These are phyloP conservation scores for Molorchus minor DNA, from an alignment of 2,888 invertebrate species.

Conservation along the genomic window DNA sequence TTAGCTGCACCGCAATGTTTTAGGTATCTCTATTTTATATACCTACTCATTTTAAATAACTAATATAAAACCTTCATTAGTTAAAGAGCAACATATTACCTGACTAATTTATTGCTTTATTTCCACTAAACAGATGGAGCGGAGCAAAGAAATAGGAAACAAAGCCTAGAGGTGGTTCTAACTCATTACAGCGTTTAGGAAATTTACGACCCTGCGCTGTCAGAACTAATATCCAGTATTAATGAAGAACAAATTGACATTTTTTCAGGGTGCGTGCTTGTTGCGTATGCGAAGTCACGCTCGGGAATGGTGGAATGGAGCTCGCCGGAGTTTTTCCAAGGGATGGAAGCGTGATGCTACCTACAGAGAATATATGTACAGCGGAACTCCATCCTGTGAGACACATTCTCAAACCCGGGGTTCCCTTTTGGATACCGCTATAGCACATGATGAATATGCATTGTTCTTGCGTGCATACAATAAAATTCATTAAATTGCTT, in stretches of 20 bases:
- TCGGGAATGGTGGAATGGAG: conserved; percentile 30
- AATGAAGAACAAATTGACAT: conserved; percentile 64
- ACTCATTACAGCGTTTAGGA: conserved; percentile 46
- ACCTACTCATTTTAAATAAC: no score
- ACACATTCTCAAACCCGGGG: conserved; percentile 39
- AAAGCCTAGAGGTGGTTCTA: conserved; percentile 38
- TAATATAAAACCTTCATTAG: conserved; percentile 4
- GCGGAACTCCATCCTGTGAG: conserved; percentile 50
- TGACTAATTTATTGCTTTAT: conserved; percentile 17
- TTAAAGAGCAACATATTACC: conserved; percentile 7
- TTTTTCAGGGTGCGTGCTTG: conserved; percentile 63
- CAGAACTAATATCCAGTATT: conserved; percentile 62
- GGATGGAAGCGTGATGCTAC: conserved; percentile 37
- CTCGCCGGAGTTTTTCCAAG: conserved; percentile 18
- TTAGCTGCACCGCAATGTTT: no score
- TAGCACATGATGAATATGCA: conserved; percentile 41
- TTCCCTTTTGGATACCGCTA: conserved; percentile 32
- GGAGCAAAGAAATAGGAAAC: conserved; percentile 16
- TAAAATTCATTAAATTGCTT: conserved; percentile 7
- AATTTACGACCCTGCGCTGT: conserved; percentile 57
- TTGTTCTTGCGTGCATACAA: conserved; percentile 16
- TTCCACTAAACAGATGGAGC: conserved; percentile 6
- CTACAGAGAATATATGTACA: conserved; percentile 50
- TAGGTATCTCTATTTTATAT: no score
- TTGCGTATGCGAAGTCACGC: conserved; percentile 63